phyloP scores from a whole-genome alignment of 2,797 vertebrate species.

The Crocodylus rhombifer region DNA sequence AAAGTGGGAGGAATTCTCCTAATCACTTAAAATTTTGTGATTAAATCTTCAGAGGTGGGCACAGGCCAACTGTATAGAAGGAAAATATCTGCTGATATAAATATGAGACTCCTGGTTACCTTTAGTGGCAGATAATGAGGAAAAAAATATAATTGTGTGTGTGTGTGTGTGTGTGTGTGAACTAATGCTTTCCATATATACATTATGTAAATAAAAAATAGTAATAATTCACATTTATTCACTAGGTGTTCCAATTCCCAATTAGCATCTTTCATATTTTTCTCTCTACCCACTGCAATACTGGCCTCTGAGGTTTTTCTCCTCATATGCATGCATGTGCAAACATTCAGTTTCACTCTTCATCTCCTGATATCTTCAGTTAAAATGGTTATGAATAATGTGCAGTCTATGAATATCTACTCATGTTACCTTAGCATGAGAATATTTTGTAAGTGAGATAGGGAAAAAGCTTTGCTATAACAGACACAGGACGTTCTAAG shows the following conservation, averaged over 20 bases:
- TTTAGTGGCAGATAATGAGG: neutral
- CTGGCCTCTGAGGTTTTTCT: neutral
- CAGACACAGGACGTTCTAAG: neutral
- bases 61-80: neutral
- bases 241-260: neutral
- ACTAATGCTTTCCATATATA: neutral
- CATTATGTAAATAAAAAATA: neutral
- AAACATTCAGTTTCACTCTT: accelerated
- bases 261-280: neutral
- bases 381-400: neutral
- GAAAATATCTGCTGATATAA: neutral
- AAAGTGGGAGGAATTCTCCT: neutral
- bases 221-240: neutral
- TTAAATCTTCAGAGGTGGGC: neutral
- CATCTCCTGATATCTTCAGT: neutral
- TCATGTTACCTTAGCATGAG: neutral
- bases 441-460: neutral
- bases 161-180: neutral
- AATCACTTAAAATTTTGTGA: neutral
- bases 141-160: neutral
- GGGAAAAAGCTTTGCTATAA: neutral
- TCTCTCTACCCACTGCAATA: neutral
- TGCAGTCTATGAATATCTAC: no score
- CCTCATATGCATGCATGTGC: neutral
- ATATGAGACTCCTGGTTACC: neutral